These are phyloP conservation scores for Teinopalpus imperialis DNA, from an alignment of 2,888 invertebrate genomes.

Conservation along the genomic window DNA sequence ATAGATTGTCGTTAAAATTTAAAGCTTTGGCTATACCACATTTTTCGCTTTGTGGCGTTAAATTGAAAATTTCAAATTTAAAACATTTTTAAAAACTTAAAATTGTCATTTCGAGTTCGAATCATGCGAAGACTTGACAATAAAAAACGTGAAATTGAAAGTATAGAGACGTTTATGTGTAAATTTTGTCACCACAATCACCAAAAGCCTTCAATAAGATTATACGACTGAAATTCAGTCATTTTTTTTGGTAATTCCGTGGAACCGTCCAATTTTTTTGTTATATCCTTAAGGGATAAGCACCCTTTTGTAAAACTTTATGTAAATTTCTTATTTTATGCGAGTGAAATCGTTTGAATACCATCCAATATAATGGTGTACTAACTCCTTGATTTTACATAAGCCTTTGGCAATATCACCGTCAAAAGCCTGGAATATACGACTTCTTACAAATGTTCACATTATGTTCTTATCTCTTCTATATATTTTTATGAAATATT, in stretches of 20 bases:
- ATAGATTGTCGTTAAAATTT: conserved; percentile 24
- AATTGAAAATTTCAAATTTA: too few relatives aligned
- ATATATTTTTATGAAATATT: too few relatives aligned
- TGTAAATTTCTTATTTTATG: conserved; percentile 5
- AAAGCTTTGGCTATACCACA: conserved; percentile 4
- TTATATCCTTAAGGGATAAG: conserved; percentile 5
- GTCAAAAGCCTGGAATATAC: background rate
- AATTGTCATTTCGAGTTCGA: too few relatives aligned
- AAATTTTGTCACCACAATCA: too few relatives aligned
- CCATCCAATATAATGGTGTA: conserved; percentile 11
- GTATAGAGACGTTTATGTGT: conserved; percentile 7
- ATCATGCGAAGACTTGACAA: too few relatives aligned
- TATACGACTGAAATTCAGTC: background rate
- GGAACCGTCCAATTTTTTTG: background rate
- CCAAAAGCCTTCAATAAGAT: background rate
- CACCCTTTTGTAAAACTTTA: background rate
- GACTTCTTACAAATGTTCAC: conserved; percentile 3
- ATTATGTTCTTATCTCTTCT: too few relatives aligned
- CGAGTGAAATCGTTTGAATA: conserved; percentile 12
- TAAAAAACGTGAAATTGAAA: too few relatives aligned
- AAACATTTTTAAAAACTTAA: too few relatives aligned
- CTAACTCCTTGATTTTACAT: conserved; percentile 13
- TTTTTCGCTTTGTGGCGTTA: conserved; percentile 1
- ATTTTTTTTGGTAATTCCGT: background rate
- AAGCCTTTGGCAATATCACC: conserved; percentile 1